Percentiles rank a stretch among this genome's conserved stretches.
phyloP scores from a whole-genome alignment of 2,888 invertebrate species.

The Acronicta alni region DNA sequence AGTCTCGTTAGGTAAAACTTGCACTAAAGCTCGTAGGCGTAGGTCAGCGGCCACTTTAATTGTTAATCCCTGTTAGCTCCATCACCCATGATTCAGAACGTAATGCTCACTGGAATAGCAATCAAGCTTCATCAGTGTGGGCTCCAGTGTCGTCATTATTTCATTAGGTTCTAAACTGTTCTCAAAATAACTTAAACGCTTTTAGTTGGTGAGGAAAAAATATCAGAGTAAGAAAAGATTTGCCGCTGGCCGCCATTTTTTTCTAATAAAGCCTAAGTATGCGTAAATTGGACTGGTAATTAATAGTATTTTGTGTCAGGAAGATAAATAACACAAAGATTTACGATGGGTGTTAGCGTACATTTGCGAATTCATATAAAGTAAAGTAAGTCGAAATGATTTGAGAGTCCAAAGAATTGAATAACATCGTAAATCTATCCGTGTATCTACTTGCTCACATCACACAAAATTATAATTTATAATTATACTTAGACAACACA shows the following conservation, averaged over 20 bases:
- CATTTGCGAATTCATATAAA: too few relatives aligned
- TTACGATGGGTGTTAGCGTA: too few relatives aligned
- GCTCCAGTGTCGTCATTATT: conserved; percentile 35
- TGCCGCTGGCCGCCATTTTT: too few relatives aligned
- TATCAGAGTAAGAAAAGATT: too few relatives aligned
- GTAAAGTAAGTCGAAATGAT: too few relatives aligned
- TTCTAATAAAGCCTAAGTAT: too few relatives aligned
- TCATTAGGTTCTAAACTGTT: conserved; percentile 27
- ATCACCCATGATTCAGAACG: conserved; percentile 48
- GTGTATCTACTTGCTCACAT: too few relatives aligned
- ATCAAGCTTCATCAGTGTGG: conserved; percentile 43
- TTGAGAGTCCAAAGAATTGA: too few relatives aligned
- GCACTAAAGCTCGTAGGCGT: conserved; percentile 52
- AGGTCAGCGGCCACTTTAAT: conserved; percentile 64
- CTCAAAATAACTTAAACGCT: conserved; percentile 2
- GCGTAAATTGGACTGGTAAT: too few relatives aligned
- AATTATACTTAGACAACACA: neutral
- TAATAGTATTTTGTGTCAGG: too few relatives aligned
- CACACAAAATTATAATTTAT: neutral
- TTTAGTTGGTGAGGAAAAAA: neutral
- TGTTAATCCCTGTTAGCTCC: conserved; percentile 56
- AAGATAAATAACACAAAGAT: too few relatives aligned
- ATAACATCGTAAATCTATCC: too few relatives aligned
- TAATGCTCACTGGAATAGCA: conserved; percentile 51
- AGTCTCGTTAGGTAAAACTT: conserved; percentile 19